These are phyloP conservation scores for Podilymbus podiceps DNA, from an alignment of 2,113 vertebrate genomes.

Conservation along the genomic window DNA sequence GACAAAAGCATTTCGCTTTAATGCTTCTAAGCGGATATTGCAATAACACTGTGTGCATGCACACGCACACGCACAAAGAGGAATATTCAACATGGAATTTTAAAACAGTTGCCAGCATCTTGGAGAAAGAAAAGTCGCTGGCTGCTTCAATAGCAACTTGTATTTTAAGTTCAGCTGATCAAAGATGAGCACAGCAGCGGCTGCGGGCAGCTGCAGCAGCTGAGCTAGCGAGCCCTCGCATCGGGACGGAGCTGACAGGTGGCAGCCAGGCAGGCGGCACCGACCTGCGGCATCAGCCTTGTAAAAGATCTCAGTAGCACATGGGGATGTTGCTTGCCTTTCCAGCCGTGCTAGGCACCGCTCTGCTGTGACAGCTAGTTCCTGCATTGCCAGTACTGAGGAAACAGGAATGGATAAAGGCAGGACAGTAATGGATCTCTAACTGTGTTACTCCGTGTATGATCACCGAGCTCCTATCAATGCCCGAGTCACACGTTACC, in stretches of 20 bases:
- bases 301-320: neutral
- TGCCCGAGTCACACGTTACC: neutral
- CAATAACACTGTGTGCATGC: neutral
- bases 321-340: neutral
- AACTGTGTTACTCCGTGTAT: neutral
- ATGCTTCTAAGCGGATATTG: neutral
- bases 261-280: neutral
- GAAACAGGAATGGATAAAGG: neutral
- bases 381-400: neutral
- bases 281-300: neutral
- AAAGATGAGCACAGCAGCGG: neutral
- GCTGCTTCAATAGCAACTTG: neutral
- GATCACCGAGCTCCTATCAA: neutral
- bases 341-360: neutral
- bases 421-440: neutral
- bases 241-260: neutral
- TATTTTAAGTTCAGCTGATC: neutral
- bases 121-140: neutral
- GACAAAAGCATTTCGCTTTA: neutral
- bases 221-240: neutral
- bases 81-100: neutral
- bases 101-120: neutral
- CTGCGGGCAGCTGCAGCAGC: neutral
- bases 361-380: neutral
- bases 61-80: fast-evolving